Conservation (phyloP, 2,113 vertebrate genomes). For the Saiga tatarica region DNA sequence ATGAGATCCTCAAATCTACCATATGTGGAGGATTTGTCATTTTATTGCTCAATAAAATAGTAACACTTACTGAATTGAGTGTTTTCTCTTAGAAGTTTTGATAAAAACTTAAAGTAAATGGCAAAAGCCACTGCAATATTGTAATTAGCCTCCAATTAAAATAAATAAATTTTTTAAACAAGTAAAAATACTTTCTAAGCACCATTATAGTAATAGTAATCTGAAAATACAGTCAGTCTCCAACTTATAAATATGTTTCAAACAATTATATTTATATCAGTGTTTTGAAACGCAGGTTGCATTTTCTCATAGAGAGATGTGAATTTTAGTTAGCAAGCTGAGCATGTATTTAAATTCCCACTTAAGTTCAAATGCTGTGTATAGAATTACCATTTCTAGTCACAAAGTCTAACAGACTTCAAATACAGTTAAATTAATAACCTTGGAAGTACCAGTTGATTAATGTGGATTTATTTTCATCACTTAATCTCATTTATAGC, state of each 20-base stretch:
- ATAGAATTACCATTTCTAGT: background rate
- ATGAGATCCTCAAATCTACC: background rate
- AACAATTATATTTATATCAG: background rate
- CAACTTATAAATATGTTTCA: background rate
- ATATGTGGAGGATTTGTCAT: background rate
- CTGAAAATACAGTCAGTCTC: background rate
- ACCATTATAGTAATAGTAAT: background rate
- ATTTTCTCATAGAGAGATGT: background rate
- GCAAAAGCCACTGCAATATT: background rate
- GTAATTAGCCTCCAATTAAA: background rate
- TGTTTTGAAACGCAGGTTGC: background rate
- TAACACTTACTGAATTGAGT: background rate
- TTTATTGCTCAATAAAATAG: constrained; percentile 18
- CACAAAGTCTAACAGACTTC: background rate
- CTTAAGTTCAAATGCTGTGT: background rate
- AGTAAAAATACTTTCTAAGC: background rate
- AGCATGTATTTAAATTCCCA: background rate
- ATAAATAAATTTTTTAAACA: background rate
- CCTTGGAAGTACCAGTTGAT: background rate
- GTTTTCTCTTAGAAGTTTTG: background rate
- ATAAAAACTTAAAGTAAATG: constrained; percentile 4
- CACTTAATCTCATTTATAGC: constrained; percentile 10
- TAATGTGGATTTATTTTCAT: background rate
- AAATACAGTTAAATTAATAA: constrained; percentile 16
- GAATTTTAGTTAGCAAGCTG: background rate